Percentiles rank a stretch among this genome's conserved stretches.
Conservation (phyloP, 35 echinoderm and acorn worm species). For the Apostichopus parvimensis region DNA sequence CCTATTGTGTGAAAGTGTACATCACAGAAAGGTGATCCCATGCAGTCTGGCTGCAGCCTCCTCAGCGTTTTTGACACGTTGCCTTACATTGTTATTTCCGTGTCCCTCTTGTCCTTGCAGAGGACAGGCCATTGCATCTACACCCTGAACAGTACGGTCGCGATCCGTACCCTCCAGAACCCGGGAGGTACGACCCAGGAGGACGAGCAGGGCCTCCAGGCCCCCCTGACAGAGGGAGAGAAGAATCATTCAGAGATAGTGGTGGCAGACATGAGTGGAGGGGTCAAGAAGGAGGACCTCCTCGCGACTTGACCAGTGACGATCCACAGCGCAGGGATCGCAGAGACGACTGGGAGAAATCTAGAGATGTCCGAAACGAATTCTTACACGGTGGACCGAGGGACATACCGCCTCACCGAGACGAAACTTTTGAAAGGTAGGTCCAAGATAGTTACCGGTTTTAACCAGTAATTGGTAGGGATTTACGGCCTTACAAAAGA, state of each 20-base stretch:
- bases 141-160: conserved; percentile 19
- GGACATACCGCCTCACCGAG: conserved; percentile 29
- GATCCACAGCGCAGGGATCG: background rate
- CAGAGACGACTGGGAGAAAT: conserved; percentile 45
- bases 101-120: background rate
- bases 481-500: no score
- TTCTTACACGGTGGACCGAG: background rate
- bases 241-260: conserved; percentile 18
- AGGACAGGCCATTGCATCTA: background rate
- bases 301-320: background rate
- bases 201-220: conserved; percentile 12
- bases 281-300: conserved; percentile 2
- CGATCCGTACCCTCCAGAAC: conserved; percentile 17
- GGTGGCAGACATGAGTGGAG: conserved; percentile 37
- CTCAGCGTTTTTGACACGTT: no score
- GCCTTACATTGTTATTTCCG: background rate
- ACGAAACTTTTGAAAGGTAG: background rate
- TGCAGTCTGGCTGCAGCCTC: no score
- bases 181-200: conserved; percentile 17
- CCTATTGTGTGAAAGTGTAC: no score
- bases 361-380: background rate
- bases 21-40: no score
- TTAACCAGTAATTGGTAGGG: no score
- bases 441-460: background rate
- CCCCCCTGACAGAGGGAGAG: conserved; percentile 3